phyloP scores from a whole-genome alignment of 2,888 invertebrate species.

The Drosophila anomalata region DNA sequence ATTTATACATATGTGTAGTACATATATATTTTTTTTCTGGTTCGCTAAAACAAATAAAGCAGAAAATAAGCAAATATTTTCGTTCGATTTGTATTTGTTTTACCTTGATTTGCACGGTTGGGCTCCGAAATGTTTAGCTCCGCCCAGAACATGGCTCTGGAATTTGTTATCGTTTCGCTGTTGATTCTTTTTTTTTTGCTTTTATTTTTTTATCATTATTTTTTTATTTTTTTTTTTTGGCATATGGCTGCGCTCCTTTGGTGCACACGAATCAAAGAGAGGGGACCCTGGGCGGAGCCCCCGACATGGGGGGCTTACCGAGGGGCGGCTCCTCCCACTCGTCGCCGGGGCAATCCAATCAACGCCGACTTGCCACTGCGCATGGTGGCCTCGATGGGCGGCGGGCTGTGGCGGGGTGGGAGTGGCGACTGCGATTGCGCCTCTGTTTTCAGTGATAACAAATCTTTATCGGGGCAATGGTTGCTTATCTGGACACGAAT shows the following conservation, averaged over 20 bases:
- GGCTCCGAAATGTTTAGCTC: conserved; percentile 50
- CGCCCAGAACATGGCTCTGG: conserved; percentile 71
- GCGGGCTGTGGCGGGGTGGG: conserved; percentile 24
- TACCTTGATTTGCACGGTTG: conserved; percentile 73
- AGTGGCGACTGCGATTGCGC: conserved; percentile 60
- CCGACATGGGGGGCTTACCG: conserved; percentile 57
- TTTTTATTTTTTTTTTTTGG: conserved; percentile 31
- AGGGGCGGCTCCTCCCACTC: conserved; percentile 67
- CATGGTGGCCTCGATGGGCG: conserved; percentile 56
- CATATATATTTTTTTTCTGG: conserved; percentile 22
- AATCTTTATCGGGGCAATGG: conserved; percentile 79
- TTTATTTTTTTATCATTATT: conserved; percentile 2
- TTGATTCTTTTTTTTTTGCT: conserved; percentile 9
- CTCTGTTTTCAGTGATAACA: conserved; percentile 83
- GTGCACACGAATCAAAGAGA: conserved; percentile 30
- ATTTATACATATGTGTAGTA: conserved; percentile 6
- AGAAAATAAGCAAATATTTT: conserved; percentile 71
- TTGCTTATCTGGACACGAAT: conserved; percentile 69
- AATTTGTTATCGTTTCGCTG: conserved; percentile 29
- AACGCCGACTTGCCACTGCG: conserved; percentile 71
- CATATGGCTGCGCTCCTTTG: conserved; percentile 58
- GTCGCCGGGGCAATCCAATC: conserved; percentile 63
- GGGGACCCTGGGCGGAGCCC: conserved; percentile 28
- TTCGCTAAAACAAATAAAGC: conserved; percentile 39
- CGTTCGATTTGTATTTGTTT: conserved; percentile 75